Evolutionary conservation across 2,113 vertebrate species (phyloP).

Genomic region (Cheirogaleus medius): DNA sequence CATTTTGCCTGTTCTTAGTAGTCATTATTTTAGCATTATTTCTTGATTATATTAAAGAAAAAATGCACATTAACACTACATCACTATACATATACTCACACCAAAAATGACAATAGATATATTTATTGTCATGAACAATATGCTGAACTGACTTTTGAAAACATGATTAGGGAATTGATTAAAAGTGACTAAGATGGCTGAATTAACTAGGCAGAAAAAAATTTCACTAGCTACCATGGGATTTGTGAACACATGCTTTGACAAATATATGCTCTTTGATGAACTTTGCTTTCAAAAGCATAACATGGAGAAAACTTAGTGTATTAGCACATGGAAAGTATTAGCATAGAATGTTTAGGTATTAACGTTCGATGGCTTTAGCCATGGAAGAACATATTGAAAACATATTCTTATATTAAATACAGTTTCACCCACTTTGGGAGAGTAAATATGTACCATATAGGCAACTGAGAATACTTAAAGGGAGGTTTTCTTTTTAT

Average conservation of each 20-base stretch:
- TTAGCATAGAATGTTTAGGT: background rate
- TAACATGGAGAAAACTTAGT: background rate
- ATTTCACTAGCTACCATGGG: conserved; percentile 10
- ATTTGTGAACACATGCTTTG: conserved; percentile 25
- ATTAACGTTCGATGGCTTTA: background rate
- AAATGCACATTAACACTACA: conserved; percentile 79
- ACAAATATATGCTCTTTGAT: background rate
- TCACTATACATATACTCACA: conserved; percentile 73
- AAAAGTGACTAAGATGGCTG: conserved; percentile 69
- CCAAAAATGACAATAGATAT: conserved; percentile 76
- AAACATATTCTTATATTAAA: background rate
- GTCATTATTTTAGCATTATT: conserved; percentile 85
- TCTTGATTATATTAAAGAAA: conserved; percentile 82
- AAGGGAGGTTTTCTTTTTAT: background rate
- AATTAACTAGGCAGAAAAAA: conserved; percentile 43
- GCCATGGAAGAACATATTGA: background rate
- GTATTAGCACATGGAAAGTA: background rate
- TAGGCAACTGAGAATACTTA: background rate
- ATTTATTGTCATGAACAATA: conserved; percentile 73
- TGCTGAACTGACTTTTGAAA: conserved; percentile 75
- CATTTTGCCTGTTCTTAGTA: conserved; percentile 77
- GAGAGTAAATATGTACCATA: background rate
- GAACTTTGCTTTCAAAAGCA: background rate
- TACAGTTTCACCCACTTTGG: background rate
- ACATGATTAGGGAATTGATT: conserved; percentile 77